Evolutionary conservation across 2,888 invertebrate species (phyloP), one percentile per base, ranked within the genome.

Genomic region (Apoda limacodes): DNA sequence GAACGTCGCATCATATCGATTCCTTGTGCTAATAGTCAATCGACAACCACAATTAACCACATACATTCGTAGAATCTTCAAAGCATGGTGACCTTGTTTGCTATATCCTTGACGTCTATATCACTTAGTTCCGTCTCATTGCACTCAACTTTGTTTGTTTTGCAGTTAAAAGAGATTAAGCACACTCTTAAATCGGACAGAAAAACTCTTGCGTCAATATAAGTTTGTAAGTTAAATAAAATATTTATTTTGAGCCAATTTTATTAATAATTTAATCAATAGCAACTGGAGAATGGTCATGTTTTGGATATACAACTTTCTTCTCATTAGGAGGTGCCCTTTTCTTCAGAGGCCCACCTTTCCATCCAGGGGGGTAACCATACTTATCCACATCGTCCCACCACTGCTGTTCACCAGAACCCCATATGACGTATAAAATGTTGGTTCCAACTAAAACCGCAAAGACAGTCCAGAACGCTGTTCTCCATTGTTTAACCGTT

Each of bases 381-480:
- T 60, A 47, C 33, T 75, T 78, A 20, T 81, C 69, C 0, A 84
- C 83, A 35, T 88, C 83, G 50, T 92, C 90, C 90, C 92, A 93
- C 52, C 85, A 83, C 45, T 93, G 90, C 12, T 87, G 83, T 20
- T 92, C 88, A 0, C 89, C 92, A 10, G 89, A 88, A 1, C 88
- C 92, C 72, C 85, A 90, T 6, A 89, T 47, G 1, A 87, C 45
- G 61, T 88, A 93, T 1, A 90, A 55, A 0, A 87, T 23, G 55
- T 90, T 90, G 0, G 91, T 88, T 0, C 82, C 55, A 9, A 85
- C 51, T 39, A 92, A 83, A 0, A 92, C 85, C 0, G 54, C 83
- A 21, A 89, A 84, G 19, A 90, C 85, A 21, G 90, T 85, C 89
- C 92, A 92, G 55, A 93, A 92, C 3, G 92, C 92, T 2, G 80